Percentiles rank a stretch among this genome's conserved stretches.
Evolutionary conservation across 1,140 invertebrate species (phyloP).

Genomic region (Heterodera schachtii): DNA sequence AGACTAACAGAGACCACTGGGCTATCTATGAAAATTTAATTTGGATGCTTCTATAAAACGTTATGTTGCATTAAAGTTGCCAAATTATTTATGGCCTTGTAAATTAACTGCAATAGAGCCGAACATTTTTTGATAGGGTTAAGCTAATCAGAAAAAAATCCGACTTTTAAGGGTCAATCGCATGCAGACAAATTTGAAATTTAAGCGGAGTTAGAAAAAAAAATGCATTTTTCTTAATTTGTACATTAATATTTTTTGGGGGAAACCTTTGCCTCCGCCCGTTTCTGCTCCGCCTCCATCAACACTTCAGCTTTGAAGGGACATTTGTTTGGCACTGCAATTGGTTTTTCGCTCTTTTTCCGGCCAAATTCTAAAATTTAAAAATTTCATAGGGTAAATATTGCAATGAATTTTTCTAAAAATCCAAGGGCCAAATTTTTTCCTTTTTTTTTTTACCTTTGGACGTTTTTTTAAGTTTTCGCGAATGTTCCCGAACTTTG

Average conservation of each 20-base stretch:
- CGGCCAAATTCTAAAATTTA: background rate
- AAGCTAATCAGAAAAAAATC: too few species aligned
- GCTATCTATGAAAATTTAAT: too few species aligned
- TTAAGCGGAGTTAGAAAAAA: too few species aligned
- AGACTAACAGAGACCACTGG: too few species aligned
- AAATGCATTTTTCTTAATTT: slow-evolving; percentile 7
- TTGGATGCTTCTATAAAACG: too few species aligned
- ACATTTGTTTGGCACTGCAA: slow-evolving; percentile 67
- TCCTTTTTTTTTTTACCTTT: slow-evolving; percentile 40
- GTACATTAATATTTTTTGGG: slow-evolving; percentile 10
- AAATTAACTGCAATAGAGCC: too few species aligned
- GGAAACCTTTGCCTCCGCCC: slow-evolving; percentile 45
- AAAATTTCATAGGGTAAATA: background rate
- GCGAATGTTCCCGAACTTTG: slow-evolving; percentile 67
- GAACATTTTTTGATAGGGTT: too few species aligned
- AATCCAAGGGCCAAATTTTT: background rate
- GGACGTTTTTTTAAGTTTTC: slow-evolving; percentile 63
- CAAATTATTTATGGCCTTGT: too few species aligned
- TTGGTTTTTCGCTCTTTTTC: slow-evolving; percentile 57
- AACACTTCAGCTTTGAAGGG: slow-evolving; percentile 68
- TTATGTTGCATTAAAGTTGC: too few species aligned
- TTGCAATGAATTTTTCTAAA: too few species aligned
- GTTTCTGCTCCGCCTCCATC: slow-evolving; percentile 65
- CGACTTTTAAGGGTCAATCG: too few species aligned
- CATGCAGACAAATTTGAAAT: too few species aligned